Evolutionary conservation across 2,113 vertebrate genomes (phyloP).

Genomic region (Spea multiplicata): DNA sequence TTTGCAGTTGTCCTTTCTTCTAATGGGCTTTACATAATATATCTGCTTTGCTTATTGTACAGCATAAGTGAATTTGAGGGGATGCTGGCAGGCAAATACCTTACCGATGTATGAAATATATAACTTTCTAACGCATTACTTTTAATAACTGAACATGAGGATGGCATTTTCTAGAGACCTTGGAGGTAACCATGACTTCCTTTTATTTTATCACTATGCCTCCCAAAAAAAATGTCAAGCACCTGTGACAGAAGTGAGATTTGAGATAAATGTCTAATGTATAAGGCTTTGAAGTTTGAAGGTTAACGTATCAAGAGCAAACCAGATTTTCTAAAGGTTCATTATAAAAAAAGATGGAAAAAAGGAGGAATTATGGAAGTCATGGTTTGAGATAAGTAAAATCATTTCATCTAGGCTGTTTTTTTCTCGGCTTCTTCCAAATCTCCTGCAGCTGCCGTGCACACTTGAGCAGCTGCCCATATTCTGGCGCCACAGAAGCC

Average conservation of each 20-base stretch:
- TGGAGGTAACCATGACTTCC: background rate
- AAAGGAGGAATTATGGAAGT: background rate
- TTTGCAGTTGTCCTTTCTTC: too few relatives aligned
- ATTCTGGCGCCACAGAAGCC: background rate
- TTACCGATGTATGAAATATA: background rate
- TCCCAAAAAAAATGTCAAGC: too few relatives aligned
- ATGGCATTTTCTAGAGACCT: background rate
- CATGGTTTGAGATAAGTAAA: background rate
- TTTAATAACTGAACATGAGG: background rate
- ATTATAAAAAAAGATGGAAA: background rate
- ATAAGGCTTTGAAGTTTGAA: background rate
- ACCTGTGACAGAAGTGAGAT: background rate
- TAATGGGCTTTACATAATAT: too few relatives aligned
- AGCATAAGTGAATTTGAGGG: too few relatives aligned
- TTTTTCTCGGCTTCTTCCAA: background rate
- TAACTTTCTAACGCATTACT: background rate
- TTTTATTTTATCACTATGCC: too few relatives aligned
- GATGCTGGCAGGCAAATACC: background rate
- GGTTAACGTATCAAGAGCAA: background rate
- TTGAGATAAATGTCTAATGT: background rate
- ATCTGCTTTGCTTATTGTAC: too few relatives aligned
- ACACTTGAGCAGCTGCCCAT: conserved; percentile 1
- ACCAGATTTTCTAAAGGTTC: background rate
- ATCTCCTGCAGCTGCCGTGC: conserved; percentile 1
- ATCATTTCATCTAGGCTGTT: background rate